phyloP scores from a whole-genome alignment of 2,888 invertebrate genomes.

The Eristalis arbustorum region DNA sequence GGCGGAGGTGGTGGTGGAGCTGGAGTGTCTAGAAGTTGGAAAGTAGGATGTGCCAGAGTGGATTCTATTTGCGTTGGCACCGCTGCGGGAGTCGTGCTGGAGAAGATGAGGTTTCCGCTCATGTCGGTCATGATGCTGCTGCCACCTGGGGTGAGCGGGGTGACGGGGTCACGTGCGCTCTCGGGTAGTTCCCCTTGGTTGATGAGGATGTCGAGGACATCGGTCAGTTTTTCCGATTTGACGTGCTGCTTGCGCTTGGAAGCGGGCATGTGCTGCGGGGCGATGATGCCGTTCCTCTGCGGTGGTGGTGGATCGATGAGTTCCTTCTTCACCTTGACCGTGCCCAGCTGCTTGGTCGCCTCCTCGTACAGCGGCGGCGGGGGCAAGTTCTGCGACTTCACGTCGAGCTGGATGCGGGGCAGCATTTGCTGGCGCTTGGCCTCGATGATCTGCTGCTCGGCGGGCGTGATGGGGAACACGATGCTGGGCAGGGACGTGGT shows the following conservation, averaged over 20 bases:
- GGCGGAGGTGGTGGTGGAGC: constrained; percentile 64
- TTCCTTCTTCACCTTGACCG: constrained; percentile 75
- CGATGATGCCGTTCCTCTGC: constrained; percentile 36
- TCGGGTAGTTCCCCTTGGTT: constrained; percentile 95
- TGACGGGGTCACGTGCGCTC: constrained; percentile 83
- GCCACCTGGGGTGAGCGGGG: constrained; percentile 75
- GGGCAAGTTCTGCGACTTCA: constrained; percentile 79
- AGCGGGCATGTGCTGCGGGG: constrained; percentile 42
- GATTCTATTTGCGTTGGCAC: constrained; percentile 74
- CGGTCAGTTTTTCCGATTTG: constrained; percentile 81
- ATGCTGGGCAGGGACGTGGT: constrained; percentile 84
- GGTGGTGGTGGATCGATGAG: constrained; percentile 68
- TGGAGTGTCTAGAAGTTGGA: constrained; percentile 71
- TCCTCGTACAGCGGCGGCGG: constrained; percentile 88
- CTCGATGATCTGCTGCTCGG: constrained; percentile 73
- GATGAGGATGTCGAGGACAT: constrained; percentile 95
- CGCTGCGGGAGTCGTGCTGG: constrained; percentile 67
- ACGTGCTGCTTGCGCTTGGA: constrained; percentile 71
- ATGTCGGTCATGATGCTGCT: constrained; percentile 74
- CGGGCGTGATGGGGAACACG: constrained; percentile 79
- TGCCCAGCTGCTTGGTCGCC: constrained; percentile 83
- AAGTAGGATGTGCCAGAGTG: constrained; percentile 55
- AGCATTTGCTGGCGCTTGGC: constrained; percentile 71
- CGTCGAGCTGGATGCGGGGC: constrained; percentile 75
- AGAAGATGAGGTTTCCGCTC: constrained; percentile 72